These are phyloP conservation scores for Lepus europaeus DNA, from an alignment of 2,113 vertebrate genomes.

Conservation along the genomic window DNA sequence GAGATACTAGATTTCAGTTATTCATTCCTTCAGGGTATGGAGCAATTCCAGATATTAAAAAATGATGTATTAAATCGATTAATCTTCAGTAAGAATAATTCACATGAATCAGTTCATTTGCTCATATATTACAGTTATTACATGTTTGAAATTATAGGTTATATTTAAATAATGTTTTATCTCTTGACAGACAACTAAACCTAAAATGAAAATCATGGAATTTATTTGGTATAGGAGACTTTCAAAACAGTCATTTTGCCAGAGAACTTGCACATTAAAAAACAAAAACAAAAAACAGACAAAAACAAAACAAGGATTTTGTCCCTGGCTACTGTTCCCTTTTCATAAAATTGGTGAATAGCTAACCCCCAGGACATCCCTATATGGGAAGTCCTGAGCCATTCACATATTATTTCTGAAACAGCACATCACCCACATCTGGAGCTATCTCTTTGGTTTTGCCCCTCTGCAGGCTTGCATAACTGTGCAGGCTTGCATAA, in stretches of 20 bases:
- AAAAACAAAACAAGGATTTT: neutral
- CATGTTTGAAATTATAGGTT: neutral
- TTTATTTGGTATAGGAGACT: neutral
- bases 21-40: neutral
- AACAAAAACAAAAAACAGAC: neutral
- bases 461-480: neutral
- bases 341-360: neutral
- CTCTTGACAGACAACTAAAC: neutral
- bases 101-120: neutral
- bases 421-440: neutral
- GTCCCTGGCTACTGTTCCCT: neutral
- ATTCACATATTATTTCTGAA: constrained; percentile 13
- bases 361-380: neutral
- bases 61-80: neutral
- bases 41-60: neutral
- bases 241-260: neutral
- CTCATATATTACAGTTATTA: neutral
- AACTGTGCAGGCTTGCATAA: neutral
- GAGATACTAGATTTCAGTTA: neutral
- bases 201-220: neutral
- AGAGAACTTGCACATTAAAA: constrained; percentile 4
- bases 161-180: constrained; percentile 22
- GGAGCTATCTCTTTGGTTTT: neutral
- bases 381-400: neutral
- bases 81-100: neutral